phyloP scores from a whole-genome alignment of 2,113 vertebrate genomes.

The Alaudala cheleensis region DNA sequence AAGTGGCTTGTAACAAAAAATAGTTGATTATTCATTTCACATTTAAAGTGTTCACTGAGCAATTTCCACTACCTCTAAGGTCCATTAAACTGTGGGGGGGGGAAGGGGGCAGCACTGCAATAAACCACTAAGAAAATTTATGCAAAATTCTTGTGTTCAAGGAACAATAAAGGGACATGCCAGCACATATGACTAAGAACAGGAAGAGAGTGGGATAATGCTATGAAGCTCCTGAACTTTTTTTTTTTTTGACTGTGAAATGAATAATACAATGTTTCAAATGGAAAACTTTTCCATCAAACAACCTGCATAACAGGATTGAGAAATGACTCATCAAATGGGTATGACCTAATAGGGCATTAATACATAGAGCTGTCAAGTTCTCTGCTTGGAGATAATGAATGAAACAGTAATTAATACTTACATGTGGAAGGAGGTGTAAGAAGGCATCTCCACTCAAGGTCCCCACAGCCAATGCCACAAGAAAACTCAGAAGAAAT shows the following conservation, averaged over 20 bases:
- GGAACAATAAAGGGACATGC: background rate
- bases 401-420: slow-evolving; percentile 54
- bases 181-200: background rate
- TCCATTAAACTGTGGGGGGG: background rate
- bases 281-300: background rate
- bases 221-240: background rate
- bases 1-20: background rate
- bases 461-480: slow-evolving; percentile 94
- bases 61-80: background rate
- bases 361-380: background rate
- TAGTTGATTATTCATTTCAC: background rate
- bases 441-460: slow-evolving; percentile 96
- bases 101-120: background rate
- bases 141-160: background rate
- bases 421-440: slow-evolving; percentile 96
- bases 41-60: background rate
- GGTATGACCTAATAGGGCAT: background rate
- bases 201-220: background rate
- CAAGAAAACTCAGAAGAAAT: slow-evolving; percentile 96
- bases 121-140: background rate
- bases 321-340: background rate
- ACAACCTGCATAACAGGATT: background rate
- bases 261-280: background rate
- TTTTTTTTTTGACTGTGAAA: background rate
- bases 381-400: background rate